Percentiles rank a stretch among this genome's conserved stretches.
Conservation (phyloP, 1,140 invertebrate genomes). For the Aphelenchoides avenae region DNA sequence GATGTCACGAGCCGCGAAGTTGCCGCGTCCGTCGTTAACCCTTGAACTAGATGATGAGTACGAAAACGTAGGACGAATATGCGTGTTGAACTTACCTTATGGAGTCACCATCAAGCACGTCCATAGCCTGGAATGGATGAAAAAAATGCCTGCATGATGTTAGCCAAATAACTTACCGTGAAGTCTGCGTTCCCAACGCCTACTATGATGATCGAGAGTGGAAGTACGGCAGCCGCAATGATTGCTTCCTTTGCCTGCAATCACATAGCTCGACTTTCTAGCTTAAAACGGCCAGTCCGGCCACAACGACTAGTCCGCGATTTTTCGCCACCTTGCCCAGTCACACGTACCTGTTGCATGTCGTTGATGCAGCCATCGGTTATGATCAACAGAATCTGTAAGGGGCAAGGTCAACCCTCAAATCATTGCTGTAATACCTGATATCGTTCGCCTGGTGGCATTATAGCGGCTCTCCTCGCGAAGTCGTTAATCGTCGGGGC, state of each 20-base stretch:
- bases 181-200: conserved; percentile 36
- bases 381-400: conserved; percentile 65
- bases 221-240: conserved; percentile 49
- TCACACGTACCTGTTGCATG: conserved; percentile 66
- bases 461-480: conserved; percentile 59
- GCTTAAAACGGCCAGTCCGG: too few species aligned
- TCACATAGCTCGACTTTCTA: neutral
- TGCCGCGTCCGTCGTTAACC: conserved; percentile 11
- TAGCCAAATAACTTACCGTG: conserved; percentile 28
- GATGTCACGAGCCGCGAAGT: conserved; percentile 22
- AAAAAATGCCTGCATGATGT: conserved; percentile 17
- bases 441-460: conserved; percentile 62
- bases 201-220: conserved; percentile 37
- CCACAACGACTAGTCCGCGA: conserved; percentile 39
- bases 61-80: too few species aligned
- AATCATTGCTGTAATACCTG: too few species aligned
- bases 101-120: conserved; percentile 42
- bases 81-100: too few species aligned
- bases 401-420: too few species aligned
- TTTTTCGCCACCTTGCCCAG: conserved; percentile 68
- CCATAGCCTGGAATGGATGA: conserved; percentile 42
- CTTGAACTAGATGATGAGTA: conserved; percentile 36
- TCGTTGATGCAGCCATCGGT: conserved; percentile 70
- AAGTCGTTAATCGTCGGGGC: conserved; percentile 66
- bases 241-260: conserved; percentile 63